Base-by-base conservation (phyloP, 2,888 invertebrate genomes). In the Caenorhabditis drosophilae region DNA sequence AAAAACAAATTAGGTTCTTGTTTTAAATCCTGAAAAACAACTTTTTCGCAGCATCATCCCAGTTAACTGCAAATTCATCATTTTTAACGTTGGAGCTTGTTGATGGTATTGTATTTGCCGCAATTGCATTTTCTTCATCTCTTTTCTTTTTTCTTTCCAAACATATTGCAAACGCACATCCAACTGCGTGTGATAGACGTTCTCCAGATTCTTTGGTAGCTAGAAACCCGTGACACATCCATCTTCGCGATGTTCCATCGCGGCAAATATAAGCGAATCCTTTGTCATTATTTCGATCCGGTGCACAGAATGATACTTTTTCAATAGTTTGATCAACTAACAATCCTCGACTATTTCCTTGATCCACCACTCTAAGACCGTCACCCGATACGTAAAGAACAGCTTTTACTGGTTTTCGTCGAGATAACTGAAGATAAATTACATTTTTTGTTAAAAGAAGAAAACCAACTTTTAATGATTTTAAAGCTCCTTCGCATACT, bases 211-310 rank as follows among this genome's bases (percentile, higher is more conserved):
- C 96, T 84, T 94, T 91, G 51, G 91, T 88, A 50, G 98, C 95
- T 73, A 95, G 88, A 85, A 99, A 99, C 36, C 97, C 98, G 86
- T 99, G 98, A 84, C 98, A 98, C 95, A 99, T 96, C 98, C 98
- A 99, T 18, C 98, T 89, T 6, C 96, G 89, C 0, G 97, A 96
- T 15, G 97, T 95, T 61, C 97, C 98, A 85, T 98, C 98, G 61
- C 98, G 89, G 84, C 97, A 98, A 73, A 98, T 98, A 87, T 98
- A 98, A 70, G 97, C 96, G 87, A 95, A 98, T 20, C 97, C 98
- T 72, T 93, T 90, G 82, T 97, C 96, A 84, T 96, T 93, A 85
- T 93, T 94, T 64, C 97, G 89, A 85, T 99, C 98, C 1, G 98
- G 98, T 7, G 98, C 97, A 86, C 98, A 99, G 86, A 99, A 99